A percentile compares a stretch with the other conserved stretches of the same genome.
Conservation (phyloP, 2,888 invertebrate species). For the Drosophila stalkeri region DNA sequence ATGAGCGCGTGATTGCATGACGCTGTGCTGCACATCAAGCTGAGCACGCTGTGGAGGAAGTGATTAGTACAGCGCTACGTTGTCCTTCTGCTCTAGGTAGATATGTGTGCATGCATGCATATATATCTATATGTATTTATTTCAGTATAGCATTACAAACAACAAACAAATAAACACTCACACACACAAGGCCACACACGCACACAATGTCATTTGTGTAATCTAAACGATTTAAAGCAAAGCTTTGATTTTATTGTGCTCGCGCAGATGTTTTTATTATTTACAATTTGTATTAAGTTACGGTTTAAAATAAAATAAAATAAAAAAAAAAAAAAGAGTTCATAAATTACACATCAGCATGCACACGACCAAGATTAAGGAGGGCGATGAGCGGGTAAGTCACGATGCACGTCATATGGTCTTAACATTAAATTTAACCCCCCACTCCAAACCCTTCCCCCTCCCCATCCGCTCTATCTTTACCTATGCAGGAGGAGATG, state of each 20-base stretch:
- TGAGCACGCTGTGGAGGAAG: constrained; percentile 58
- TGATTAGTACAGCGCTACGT: constrained; percentile 58
- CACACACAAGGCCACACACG: constrained; percentile 26
- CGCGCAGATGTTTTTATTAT: constrained; percentile 34
- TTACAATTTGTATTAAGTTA: constrained; percentile 38
- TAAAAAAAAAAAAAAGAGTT: constrained; percentile 24
- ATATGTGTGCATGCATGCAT: not conserved
- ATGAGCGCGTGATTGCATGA: constrained; percentile 75
- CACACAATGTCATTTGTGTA: constrained; percentile 69
- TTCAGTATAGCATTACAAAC: constrained; percentile 37
- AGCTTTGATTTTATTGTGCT: constrained; percentile 58
- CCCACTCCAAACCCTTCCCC: too few relatives aligned
- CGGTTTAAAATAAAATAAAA: constrained; percentile 31
- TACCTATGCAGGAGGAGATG: constrained; percentile 64
- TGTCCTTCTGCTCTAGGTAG: constrained; percentile 11
- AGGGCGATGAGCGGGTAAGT: constrained; percentile 74
- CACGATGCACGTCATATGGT: constrained; percentile 3
- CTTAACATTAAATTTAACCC: constrained; percentile 26
- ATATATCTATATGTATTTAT: constrained; percentile 4
- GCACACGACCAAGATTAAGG: constrained; percentile 69
- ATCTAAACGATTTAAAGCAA: constrained; percentile 32
- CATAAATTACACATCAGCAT: constrained; percentile 50
- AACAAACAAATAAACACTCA: constrained; percentile 53
- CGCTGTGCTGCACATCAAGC: constrained; percentile 12
- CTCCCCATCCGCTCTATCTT: too few relatives aligned